phyloP scores from a whole-genome alignment of 2,113 vertebrate genomes.

The Entosphenus tridentatus region DNA sequence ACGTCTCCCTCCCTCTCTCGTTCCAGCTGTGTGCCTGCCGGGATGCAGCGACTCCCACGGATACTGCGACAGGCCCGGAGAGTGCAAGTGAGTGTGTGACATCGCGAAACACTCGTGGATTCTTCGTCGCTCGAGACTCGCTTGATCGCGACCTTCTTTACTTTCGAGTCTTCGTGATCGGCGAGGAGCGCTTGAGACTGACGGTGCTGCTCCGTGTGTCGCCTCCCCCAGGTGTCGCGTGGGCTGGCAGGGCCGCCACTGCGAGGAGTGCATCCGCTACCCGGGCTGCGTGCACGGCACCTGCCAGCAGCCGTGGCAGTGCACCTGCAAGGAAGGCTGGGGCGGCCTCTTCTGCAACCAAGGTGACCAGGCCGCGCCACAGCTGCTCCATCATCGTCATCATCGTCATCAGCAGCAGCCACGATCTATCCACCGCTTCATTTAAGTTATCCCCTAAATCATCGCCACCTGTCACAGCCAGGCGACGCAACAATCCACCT shows the following conservation, averaged over 20 bases:
- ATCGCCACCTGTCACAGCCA: no score
- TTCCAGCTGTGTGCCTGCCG: conserved; percentile 68
- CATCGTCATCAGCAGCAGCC: no score
- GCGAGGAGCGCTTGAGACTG: no score
- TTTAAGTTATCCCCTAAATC: no score
- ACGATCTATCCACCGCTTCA: no score
- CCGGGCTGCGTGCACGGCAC: conserved; percentile 41
- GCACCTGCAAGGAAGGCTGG: conserved; percentile 45
- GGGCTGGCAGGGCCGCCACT: conserved; percentile 45
- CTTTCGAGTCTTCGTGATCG: no score
- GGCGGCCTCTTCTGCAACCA: conserved; percentile 43
- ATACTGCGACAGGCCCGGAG: conserved; percentile 81
- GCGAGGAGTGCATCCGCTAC: conserved; percentile 30
- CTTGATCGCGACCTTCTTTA: no score
- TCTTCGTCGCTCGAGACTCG: no score
- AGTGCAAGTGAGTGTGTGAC: conserved; percentile 80
- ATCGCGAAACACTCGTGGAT: no score
- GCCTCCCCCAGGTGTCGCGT: conserved; percentile 16
- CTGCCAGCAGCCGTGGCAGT: conserved; percentile 35
- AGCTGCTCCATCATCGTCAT: no score
- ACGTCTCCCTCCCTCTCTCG: conserved; percentile 10
- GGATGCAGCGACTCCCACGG: conserved; percentile 83
- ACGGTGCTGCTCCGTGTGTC: neutral
- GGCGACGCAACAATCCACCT: no score
- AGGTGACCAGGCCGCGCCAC: conserved; percentile 7